Evolutionary conservation across 2,113 vertebrate species (phyloP).

Genomic region (Cochlearius cochlearius): DNA sequence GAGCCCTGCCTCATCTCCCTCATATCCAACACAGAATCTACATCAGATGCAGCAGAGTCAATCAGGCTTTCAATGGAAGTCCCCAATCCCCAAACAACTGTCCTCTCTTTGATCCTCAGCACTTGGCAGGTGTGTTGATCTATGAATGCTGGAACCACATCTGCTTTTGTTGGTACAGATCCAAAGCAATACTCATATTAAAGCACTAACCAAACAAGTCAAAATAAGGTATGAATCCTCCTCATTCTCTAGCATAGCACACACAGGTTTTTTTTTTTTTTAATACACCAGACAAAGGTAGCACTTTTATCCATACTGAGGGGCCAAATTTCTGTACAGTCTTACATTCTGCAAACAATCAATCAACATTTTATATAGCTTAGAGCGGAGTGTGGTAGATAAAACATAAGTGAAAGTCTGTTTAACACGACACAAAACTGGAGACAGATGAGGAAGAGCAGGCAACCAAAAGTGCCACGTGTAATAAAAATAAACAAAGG

Average conservation of each 20-base stretch:
- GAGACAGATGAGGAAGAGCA: conserved; percentile 1
- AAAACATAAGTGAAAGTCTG: neutral
- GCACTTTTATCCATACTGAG: neutral
- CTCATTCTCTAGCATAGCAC: neutral
- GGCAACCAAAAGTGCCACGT: neutral
- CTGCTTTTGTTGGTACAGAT: conserved; percentile 56
- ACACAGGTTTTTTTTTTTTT: neutral
- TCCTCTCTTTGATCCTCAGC: conserved; percentile 47
- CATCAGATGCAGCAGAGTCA: too few relatives aligned
- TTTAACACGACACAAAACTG: neutral
- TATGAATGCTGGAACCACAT: conserved; percentile 42
- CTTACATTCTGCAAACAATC: neutral
- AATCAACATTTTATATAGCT: neutral
- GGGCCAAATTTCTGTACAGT: neutral
- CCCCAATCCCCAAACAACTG: neutral
- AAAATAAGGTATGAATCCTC: conserved; percentile 51
- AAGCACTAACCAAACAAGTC: conserved; percentile 31
- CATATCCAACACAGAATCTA: neutral
- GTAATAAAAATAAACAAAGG: neutral
- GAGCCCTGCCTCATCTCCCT: conserved; percentile 40
- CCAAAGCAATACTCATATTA: conserved; percentile 52
- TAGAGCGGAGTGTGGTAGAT: neutral
- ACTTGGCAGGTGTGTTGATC: conserved; percentile 66
- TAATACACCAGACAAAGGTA: neutral
- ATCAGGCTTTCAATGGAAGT: too few relatives aligned